A percentile compares a stretch with the other conserved stretches of the same genome.
phyloP scores from a whole-genome alignment of 2,113 vertebrate genomes.

The Vulpes vulpes region DNA sequence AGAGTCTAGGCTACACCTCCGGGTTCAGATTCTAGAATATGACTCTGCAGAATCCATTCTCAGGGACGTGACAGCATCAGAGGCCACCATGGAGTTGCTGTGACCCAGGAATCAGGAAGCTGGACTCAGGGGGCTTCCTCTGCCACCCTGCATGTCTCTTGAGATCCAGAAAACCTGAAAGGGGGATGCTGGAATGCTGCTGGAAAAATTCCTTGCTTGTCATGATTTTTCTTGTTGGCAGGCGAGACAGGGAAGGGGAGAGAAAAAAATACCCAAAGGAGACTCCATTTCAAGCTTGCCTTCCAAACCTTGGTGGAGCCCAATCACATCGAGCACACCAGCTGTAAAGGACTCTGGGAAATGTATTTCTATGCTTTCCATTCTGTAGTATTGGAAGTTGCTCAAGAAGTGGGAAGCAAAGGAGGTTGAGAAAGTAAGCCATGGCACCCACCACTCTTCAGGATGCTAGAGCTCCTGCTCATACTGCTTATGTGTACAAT shows the following conservation, averaged over 20 bases:
- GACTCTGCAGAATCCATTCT: not conserved
- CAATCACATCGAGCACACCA: not conserved
- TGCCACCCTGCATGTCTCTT: not conserved
- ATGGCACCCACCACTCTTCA: too few relatives aligned
- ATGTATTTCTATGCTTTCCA: not conserved
- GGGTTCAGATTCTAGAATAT: not conserved
- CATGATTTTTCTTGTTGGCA: not conserved
- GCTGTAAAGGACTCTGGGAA: not conserved
- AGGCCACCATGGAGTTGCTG: not conserved
- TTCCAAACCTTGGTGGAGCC: not conserved
- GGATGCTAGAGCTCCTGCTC: not conserved
- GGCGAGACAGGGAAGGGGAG: not conserved
- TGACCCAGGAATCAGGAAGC: not conserved
- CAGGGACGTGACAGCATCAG: not conserved
- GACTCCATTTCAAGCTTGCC: not conserved
- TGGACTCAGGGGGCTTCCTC: not conserved
- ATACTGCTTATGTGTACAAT: rapidly evolving
- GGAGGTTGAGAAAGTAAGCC: not conserved
- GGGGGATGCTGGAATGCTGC: not conserved
- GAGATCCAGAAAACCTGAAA: not conserved
- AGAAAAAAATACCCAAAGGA: not conserved
- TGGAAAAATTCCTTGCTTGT: not conserved
- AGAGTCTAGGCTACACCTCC: not conserved
- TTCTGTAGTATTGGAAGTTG: not conserved
- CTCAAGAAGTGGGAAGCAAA: not conserved